Evolutionary conservation across 2,113 vertebrate genomes (phyloP), one percentile per base, ranked within the genome.

Genomic region (Peromyscus polionotus): DNA sequence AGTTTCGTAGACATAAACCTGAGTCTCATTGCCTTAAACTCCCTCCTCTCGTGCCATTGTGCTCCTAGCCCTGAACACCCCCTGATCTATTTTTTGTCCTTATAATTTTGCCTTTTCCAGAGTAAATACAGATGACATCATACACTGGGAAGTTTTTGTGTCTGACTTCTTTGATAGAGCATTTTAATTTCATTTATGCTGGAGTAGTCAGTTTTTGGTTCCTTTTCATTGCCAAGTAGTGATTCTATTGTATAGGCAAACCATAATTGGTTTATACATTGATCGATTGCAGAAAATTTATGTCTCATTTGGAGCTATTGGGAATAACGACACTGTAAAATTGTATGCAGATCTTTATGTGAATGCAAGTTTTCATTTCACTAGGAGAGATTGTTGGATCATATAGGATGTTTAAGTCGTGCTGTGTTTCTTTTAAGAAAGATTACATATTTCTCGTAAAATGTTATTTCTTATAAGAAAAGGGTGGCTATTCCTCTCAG

Each of bases 401-500:
- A 13, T 76, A 26, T 14, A 65, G 33, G 59, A 72, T 84, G 17
- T 80, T 85, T 92, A 95, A 14, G 13, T 87, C 79, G 75, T 31
- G 3, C 19, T 63, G 26, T 88, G 6, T 75, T 96, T 95, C 68
- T 85, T 95, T 76, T 73, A 72, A 59, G 9, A n/a, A 72, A 88
- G 76, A 57, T 31, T n/a, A 24, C n/a, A 33, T 54, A 54, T 70
- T 59, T 65, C 36, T 92, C 68, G 33, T 7, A 70, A 51, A 90
- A 83, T 81, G 83, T 16, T 70, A 79, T 65, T 95, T 96, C n/a
- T 79, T 77, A 24, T 33, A 59, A 76, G 59, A 87, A 90, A 93
- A 87, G 54, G 31, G 42, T 65, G 54, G 54, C 45, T 48, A 1
- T 76, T 95, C 5, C 3, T 91, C 36, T 77, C 76, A 45, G n/a